Conservation (phyloP, 2,797 vertebrate species). For the Gymnothorax reevesii region DNA sequence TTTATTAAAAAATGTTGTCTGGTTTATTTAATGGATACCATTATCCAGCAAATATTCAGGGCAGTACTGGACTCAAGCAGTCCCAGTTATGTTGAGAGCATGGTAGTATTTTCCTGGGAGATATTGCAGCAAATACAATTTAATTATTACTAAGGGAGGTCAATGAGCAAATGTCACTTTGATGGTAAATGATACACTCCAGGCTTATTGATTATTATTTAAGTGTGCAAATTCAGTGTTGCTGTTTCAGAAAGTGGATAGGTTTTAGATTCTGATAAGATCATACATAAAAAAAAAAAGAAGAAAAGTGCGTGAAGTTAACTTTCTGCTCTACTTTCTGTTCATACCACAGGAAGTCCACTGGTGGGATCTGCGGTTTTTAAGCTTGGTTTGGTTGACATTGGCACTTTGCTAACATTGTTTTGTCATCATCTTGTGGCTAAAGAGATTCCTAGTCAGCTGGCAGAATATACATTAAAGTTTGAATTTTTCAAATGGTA, state of each 20-base stretch:
- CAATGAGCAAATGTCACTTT: not conserved
- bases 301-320: not conserved
- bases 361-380: not conserved
- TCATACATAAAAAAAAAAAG: not conserved
- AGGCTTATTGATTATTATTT: not conserved
- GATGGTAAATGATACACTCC: not conserved
- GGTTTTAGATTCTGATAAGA: not conserved
- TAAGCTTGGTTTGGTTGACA: not conserved
- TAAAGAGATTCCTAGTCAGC: not conserved
- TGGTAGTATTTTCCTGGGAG: not conserved
- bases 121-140: not conserved
- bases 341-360: not conserved
- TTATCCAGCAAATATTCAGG: slow-evolving; percentile 4
- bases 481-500: not conserved
- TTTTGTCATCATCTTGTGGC: not conserved
- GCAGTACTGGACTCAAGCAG: not conserved
- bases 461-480: not conserved
- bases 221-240: too few relatives aligned
- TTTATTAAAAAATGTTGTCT: not conserved
- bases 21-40: slow-evolving; percentile 4
- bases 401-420: too few relatives aligned
- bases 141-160: not conserved
- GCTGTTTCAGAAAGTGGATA: not conserved
- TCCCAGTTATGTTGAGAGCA: not conserved
- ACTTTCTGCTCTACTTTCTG: not conserved